phyloP scores from a whole-genome alignment of 2,888 invertebrate genomes.

The Plusia festucae region DNA sequence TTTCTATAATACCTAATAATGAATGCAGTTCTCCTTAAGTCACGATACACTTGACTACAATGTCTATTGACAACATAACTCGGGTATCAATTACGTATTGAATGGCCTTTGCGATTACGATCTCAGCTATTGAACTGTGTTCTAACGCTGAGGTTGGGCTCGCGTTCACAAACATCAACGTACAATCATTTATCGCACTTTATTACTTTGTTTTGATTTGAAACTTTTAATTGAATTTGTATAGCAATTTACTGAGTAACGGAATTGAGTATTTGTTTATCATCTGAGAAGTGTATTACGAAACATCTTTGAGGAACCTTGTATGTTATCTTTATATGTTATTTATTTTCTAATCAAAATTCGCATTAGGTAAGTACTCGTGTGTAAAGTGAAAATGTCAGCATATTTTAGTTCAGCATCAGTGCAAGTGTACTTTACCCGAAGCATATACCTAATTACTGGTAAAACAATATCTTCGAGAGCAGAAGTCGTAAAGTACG shows the following conservation, averaged over 20 bases:
- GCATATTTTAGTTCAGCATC: neutral
- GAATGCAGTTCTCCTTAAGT: conserved; percentile 56
- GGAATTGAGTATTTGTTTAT: conserved; percentile 15
- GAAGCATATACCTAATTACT: neutral
- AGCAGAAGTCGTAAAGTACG: conserved; percentile 20
- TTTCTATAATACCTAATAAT: conserved; percentile 57
- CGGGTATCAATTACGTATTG: conserved; percentile 67
- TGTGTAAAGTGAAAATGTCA: neutral
- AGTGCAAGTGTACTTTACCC: neutral
- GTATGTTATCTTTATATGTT: too few relatives aligned
- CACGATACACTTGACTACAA: conserved; percentile 63
- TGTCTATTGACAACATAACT: conserved; percentile 66
- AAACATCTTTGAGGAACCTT: conserved; percentile 32
- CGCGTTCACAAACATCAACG: conserved; percentile 44
- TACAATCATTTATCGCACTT: conserved; percentile 44
- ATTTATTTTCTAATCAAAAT: too few relatives aligned
- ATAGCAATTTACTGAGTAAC: conserved; percentile 49
- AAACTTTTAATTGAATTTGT: conserved; percentile 47
- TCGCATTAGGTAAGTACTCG: neutral
- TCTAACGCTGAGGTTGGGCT: conserved; percentile 54
- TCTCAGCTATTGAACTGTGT: conserved; percentile 65
- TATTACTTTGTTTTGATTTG: conserved; percentile 45
- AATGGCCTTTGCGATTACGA: conserved; percentile 66
- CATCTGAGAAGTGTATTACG: conserved; percentile 25
- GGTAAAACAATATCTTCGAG: conserved; percentile 11